Evolutionary conservation across 2,113 vertebrate genomes (phyloP), one percentile per base, ranked within the genome.

Genomic region (Macheiramphus alcinus): DNA sequence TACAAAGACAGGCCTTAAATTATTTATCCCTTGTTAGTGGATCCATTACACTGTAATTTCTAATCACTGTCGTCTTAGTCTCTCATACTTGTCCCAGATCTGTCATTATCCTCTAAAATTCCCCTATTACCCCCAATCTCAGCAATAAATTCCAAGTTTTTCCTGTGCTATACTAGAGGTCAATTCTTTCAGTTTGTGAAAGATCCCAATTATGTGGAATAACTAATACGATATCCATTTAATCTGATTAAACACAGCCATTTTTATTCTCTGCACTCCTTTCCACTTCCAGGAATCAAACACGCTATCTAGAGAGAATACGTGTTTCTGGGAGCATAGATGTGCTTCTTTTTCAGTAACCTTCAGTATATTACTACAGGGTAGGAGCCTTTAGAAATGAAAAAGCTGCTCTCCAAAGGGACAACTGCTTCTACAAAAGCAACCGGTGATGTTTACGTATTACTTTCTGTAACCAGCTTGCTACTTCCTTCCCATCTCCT

Each of bases 181-280:
- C 36, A 40, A 26, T 72, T 80, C 27, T 61, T 91, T 42, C 0
- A 6, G 9, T 68, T 87, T 66, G 23, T 55, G 42, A 93, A 93
- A 70, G 34, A 79, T 78, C 78, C 36, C 31, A 74, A 14, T 90
- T 73, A 74, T 50, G 68, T 63, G 21, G 38, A 92, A 93, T 86
- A 88, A 82, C n/a, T 90, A 82, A 90, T 82, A 62, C 88, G 40
- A 22, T 63, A 68, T 36, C 47, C 20, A 72, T 72, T 93, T 88
- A 93, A 86, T 75, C n/a, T 78, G 63, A 92, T 88, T 86, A 94
- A 88, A 82, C 23, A 26, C 21, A 63, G 61, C 5, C 59, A 81
- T 86, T 92, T 96, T 90, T 84, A 70, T 88, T 90, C 65, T 47
- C 50, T 52, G 31, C 34, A 43, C 38, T 78, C 34, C n/a, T 93